A percentile compares a stretch with the other conserved stretches of the same genome.
Conservation (phyloP, 37 sponge, comb jelly and placozoan genomes). For the Axinella damicornis region DNA sequence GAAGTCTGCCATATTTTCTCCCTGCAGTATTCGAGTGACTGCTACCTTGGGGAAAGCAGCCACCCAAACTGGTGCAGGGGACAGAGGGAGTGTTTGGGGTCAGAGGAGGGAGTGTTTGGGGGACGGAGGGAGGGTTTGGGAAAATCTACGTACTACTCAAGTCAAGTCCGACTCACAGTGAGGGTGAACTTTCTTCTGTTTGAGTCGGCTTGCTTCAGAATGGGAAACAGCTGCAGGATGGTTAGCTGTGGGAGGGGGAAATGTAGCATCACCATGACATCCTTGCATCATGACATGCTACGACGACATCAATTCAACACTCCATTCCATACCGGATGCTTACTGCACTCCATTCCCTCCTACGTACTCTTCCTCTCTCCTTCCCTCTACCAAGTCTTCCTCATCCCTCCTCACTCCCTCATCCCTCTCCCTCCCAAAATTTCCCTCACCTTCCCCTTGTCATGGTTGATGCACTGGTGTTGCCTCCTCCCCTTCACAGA, state of each 20-base stretch:
- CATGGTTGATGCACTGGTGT: constrained; percentile 84
- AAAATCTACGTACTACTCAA: neutral
- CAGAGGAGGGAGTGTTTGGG: too few species aligned
- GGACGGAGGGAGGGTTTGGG: too few species aligned
- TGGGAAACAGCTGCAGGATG: constrained; percentile 80
- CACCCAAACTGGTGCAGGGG: constrained; percentile 24
- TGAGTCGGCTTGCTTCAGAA: constrained; percentile 89
- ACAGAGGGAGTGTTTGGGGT: too few species aligned
- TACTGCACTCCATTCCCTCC: too few species aligned
- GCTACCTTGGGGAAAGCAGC: neutral
- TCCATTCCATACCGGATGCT: too few species aligned
- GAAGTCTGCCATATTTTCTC: constrained; percentile 21
- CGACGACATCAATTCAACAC: too few species aligned
- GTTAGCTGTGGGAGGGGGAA: constrained; percentile 54
- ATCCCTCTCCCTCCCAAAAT: too few species aligned
- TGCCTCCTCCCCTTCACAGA: constrained; percentile 70
- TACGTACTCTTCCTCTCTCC: too few species aligned
- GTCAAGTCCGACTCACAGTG: constrained; percentile 51
- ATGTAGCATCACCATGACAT: too few species aligned
- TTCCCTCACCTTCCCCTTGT: constrained; percentile 90
- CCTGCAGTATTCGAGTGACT: constrained; percentile 44
- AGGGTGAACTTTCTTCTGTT: constrained; percentile 85
- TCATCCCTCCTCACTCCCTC: too few species aligned
- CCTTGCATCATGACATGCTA: too few species aligned
- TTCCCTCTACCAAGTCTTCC: too few species aligned